Base-by-base conservation (phyloP, 2,797 vertebrate species). In the Cyprinella venusta region DNA sequence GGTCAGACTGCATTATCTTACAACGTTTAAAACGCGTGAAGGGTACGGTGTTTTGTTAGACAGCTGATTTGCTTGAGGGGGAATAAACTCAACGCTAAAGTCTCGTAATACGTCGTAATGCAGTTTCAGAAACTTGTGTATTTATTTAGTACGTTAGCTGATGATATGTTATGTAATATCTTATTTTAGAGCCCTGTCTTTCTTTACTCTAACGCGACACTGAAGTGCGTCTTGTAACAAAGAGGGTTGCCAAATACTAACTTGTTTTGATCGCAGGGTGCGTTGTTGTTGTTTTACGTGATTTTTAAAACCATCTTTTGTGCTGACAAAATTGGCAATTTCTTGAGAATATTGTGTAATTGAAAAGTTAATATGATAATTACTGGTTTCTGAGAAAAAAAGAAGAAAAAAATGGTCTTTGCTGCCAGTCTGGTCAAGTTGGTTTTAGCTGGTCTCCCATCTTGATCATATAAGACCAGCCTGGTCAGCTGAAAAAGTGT, bases 171-270 rank as follows among this genome's bases (percentile, higher is more conserved):
- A 48, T 48, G 8, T 65, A 1, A 76, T 9, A 8, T 9, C 1
- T 16, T 15, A 26, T 72, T 82, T 82, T 30, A 16, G 3, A 54
- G 13, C 30, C 30, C 9, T 10, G 8, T 5, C 6, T 26, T 40
- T 65, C 0, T 63, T 70, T 40, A 26, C 21, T 65, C 30, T 13
- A 26, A 82, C 61, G 21, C 70, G 21, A 40, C 21, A 36, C 13
- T 38, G 54, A 63, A 52, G 79, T 6, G 10, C 7, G 26, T 24
- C 26, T 68, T 9, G 10, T 26, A 59, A 79, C 68, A 86, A 65
- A 84, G 38, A 59, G 72, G 81, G 82, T 86, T 86, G 86, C 86
- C 82, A 76, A 50, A 52, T 86, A 18, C 69, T 5, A 38, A 61
- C 12, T 83, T 77, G 38, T 72, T 61, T 54, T 86, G 15, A 59